Evolutionary conservation across 1,140 invertebrate genomes (phyloP), one percentile per base, ranked within the genome.

Genomic region (Maconellicoccus hirsutus): DNA sequence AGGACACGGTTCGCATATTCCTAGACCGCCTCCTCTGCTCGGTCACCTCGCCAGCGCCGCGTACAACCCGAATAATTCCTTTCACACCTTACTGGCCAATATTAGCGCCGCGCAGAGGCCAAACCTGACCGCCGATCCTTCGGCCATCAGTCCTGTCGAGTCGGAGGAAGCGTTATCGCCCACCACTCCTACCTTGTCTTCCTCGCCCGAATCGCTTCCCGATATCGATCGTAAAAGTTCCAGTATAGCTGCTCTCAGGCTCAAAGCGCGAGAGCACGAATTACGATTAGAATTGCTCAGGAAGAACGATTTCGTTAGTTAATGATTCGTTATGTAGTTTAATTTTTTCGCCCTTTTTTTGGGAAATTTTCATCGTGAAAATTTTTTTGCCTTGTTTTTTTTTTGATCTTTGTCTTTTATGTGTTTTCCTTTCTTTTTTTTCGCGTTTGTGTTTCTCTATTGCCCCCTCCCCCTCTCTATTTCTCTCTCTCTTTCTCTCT

Each of bases 191-290:
- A 39, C 61, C 8, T 26, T 66, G 61, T 66, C 71, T 14, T 52
- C 71, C 14, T 63, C 78, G n/a, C 78, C 80, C 4, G 78, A 73
- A 21, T 81, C 76, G 52, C 79, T 77, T 71, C 75, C 74, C 8
- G 89, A 86, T 76, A 86, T 89, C 72, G 93, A 95, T 79, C 83
- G 93, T 72, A 82, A 93, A 73, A 91, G 88, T 75, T 93, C 90
- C 23, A 95, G 92, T 75, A 96, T 97, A 71, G 93, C 92, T 0
- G 90, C 92, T 0, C 81, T 98, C 3, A 81, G 95, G 70, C 82
- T 95, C 29, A 94, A 95, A 74, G 94, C 95, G 0, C 84, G 94
- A 7, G 94, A 97, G 79, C 94, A 97, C 79, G 92, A 95, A 78
- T 80, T 94, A 23, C 3, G 61, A 66, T 66, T 23, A 25, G 61